Base-by-base conservation (phyloP, 2,888 invertebrate species). In the Rhynchonema sp. region DNA sequence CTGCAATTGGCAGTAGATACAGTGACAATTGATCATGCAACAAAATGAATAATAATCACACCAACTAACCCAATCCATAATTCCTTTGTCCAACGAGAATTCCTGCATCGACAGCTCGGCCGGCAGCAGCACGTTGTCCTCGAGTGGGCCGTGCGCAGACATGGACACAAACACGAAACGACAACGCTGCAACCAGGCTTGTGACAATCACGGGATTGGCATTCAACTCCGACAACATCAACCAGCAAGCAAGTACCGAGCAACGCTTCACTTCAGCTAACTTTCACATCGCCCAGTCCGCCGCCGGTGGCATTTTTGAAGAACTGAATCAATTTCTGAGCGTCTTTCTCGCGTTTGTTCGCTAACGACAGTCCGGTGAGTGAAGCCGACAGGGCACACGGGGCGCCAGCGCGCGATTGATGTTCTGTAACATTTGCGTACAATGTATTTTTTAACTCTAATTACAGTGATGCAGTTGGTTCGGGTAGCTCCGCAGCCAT, bases 91-190 rank as follows among this genome's bases (percentile, higher is more conserved):
- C 52, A 58, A 49, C 23, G 52, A 30, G 30, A 52, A 58, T 26
- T 58, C 58, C 25, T 17, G 9, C 30, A 58, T 2, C 23, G 53
- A 2, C 53, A 58, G 49, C 38, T 58, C 58, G 23, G 52, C 58
- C 9, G 58, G 58, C 53, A 30, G 25, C 30, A 3, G 23, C 26
- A 27, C 13, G 17, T 20, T 26, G 49, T 49, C 49, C 20, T n/a
- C 23, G n/a, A 49, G 3, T 17, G 49, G 49, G 13, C 57, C 57
- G 46, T 57, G 30, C 30, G 58, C 22, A 23, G 30, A 38, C 58
- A 58, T 22, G 26, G 53, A 53, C 53, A 54, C 13, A 22, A 58
- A 53, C 58, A 58, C 30, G 38, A 58, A 58, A 9, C 58, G 58
- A 30, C 58, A 58, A 3, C 58, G 29, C 58, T 58, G 58, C 1